Evolutionary conservation across 2,888 invertebrate genomes (phyloP), one percentile per base, ranked within the genome.

Genomic region (Parasteatoda lunata): DNA sequence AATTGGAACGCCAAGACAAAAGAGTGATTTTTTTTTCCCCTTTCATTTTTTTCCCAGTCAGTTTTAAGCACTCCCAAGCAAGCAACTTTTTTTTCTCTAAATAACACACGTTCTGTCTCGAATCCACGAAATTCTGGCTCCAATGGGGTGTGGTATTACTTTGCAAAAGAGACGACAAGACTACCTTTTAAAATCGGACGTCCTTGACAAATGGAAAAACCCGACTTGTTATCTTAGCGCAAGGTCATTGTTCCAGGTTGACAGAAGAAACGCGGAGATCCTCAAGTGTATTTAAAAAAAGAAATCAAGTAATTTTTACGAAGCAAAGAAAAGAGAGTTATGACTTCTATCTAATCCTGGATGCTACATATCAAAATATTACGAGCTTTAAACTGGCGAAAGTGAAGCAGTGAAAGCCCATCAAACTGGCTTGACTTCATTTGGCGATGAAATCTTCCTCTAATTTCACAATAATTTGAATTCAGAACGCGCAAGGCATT

Each of bases 131-230:
- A 30, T 30, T 30, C 59, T 59, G 59, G 59, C n/a, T 4, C 8
- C n/a, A 13, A 4, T 9, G n/a, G 59, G 59, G 59, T 59, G 59
- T 59, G 59, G 59, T 59, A 59, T 13, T n/a, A 13, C 59, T 13
- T 4, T 11, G 13, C 8, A 13, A 30, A 30, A n/a, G 59, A 59
- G 59, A 11, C 59, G n/a, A 9, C 59, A 59, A 59, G 59, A 59
- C 59, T 59, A n/a, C 59, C n/a, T 4, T 5, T 7, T 9, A 9
- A n/a, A 30, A 30, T 13, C 8, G n/a, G 59, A 59, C 59, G 59
- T 59, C 59, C 59, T 59, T 59, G 59, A 59, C 59, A 59, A 59
- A 59, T 59, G 59, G 59, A 59, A 59, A 59, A 59, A 59, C 59
- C 59, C 59, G 59, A 59, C 59, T n/a, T 59, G 59, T 59, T 59